Evolutionary conservation across 2,888 invertebrate genomes (phyloP).

Genomic region (Nomada flava): DNA sequence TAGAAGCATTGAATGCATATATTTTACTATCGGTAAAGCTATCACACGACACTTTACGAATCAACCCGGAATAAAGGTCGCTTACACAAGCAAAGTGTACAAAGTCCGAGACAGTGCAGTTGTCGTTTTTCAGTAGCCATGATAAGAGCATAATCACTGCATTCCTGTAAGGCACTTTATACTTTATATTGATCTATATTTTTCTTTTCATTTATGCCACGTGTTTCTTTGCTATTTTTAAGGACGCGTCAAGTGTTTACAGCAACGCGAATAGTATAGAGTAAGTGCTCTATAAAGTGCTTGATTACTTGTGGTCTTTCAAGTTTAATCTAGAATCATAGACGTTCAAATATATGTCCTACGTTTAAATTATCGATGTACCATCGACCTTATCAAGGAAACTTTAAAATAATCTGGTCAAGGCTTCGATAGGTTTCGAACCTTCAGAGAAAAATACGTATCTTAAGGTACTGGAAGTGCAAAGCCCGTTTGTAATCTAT

Average conservation of each 20-base stretch:
- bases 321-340: neutral
- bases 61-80: conserved; percentile 56
- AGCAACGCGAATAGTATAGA: too few species aligned
- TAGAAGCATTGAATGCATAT: neutral
- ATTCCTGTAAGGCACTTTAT: neutral
- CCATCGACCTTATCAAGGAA: conserved; percentile 38
- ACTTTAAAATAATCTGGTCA: conserved; percentile 30
- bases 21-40: neutral
- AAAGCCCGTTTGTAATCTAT: too few species aligned
- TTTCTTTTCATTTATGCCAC: neutral
- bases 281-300: too few species aligned
- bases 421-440: conserved; percentile 7
- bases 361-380: conserved; percentile 45
- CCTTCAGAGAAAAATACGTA: too few species aligned
- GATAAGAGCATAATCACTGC: conserved; percentile 50
- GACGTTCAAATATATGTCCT: conserved; percentile 4
- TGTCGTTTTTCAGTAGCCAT: conserved; percentile 16
- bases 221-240: neutral
- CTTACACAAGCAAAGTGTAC: conserved; percentile 62
- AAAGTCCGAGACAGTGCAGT: conserved; percentile 64
- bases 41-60: conserved; percentile 24
- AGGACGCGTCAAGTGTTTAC: too few species aligned
- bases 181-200: conserved; percentile 7
- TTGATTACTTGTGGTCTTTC: neutral
- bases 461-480: neutral